phyloP scores from a whole-genome alignment of 2,888 invertebrate species.

The Punctoribates punctum region DNA sequence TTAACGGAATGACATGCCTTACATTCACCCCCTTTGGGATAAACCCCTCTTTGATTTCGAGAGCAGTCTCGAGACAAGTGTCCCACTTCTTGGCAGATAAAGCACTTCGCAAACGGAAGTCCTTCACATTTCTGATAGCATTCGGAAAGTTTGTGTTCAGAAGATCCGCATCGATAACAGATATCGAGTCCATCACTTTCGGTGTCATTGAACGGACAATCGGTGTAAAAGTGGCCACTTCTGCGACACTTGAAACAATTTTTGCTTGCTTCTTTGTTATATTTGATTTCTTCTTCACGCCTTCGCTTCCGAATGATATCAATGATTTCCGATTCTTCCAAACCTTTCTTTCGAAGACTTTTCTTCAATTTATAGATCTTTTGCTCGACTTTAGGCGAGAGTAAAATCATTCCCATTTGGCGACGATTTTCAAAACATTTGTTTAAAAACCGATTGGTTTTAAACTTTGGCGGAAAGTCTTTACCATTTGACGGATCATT shows the following conservation, averaged over 20 bases:
- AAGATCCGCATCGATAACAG: constrained; percentile 48
- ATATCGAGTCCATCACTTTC: constrained; percentile 44
- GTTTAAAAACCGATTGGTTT: constrained; percentile 36
- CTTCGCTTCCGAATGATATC: constrained; percentile 46
- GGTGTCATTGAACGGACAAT: constrained; percentile 66
- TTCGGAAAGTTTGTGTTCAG: constrained; percentile 51
- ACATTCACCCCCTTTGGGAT: constrained; percentile 76
- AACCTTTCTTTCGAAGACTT: constrained; percentile 43
- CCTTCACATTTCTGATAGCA: constrained; percentile 55
- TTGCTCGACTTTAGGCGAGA: constrained; percentile 46
- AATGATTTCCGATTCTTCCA: constrained; percentile 44
- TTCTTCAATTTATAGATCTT: constrained; percentile 46
- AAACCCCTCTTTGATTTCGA: constrained; percentile 78
- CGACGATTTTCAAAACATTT: constrained; percentile 40
- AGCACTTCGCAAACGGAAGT: constrained; percentile 78
- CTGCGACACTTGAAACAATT: constrained; percentile 73
- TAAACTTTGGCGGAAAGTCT: constrained; percentile 22
- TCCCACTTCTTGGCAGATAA: constrained; percentile 80
- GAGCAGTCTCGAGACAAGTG: constrained; percentile 84
- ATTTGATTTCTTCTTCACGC: constrained; percentile 45
- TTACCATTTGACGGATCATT: not conserved
- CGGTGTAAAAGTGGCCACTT: constrained; percentile 73
- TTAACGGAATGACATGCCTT: constrained; percentile 77
- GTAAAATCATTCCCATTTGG: constrained; percentile 44
- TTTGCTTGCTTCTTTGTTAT: constrained; percentile 39